phyloP scores from a whole-genome alignment of 1,140 invertebrate genomes.

The Palaemon carinicauda region DNA sequence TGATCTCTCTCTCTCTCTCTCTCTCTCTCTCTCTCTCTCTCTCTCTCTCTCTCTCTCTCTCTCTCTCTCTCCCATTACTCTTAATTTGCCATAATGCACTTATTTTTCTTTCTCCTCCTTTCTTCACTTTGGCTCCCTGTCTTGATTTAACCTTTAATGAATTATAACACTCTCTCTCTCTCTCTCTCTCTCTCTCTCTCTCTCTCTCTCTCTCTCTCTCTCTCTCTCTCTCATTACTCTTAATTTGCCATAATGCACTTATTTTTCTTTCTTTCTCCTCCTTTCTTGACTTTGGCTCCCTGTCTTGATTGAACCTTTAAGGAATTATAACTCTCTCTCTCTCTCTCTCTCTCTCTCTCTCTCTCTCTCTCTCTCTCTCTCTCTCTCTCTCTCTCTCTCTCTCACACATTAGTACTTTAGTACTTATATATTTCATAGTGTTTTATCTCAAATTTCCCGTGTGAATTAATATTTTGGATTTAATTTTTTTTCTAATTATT shows the following conservation, averaged over 20 bases:
- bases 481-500: too few species aligned
- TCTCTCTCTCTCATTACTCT: neutral
- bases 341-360: constrained; percentile 29
- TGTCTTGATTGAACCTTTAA: too few species aligned
- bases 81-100: neutral
- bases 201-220: constrained; percentile 3
- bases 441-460: too few species aligned
- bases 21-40: constrained; percentile 31
- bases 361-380: constrained; percentile 16
- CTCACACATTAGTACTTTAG: too few species aligned
- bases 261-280: too few species aligned
- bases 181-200: constrained; percentile 33
- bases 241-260: neutral
- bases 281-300: too few species aligned
- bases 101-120: too few species aligned
- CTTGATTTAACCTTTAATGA: too few species aligned
- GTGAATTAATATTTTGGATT: too few species aligned
- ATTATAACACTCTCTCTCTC: constrained; percentile 21
- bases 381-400: neutral
- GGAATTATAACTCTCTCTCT: too few species aligned
- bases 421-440: too few species aligned
- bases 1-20: constrained; percentile 3
- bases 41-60: constrained; percentile 9
- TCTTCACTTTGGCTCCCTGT: too few species aligned
- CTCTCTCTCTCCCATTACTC: neutral